Base-by-base conservation (phyloP, 2,888 invertebrate genomes). In the Caenorhabditis plicata region DNA sequence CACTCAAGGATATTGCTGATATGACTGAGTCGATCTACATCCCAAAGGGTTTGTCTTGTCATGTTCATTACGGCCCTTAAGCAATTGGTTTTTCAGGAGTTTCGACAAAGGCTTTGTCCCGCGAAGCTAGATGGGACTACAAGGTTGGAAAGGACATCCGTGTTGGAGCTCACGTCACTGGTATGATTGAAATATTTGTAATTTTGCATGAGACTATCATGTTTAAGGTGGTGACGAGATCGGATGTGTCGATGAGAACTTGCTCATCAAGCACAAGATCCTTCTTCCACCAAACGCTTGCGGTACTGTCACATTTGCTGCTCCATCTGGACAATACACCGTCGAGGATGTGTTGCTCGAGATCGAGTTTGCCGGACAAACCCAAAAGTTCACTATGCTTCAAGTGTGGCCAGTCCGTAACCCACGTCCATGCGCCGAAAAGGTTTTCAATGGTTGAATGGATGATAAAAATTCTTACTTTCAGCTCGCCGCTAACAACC, bases 351-450 rank as follows among this genome's bases (percentile, higher is more conserved):
- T 90, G n/a, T 88, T 99, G 49, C 85, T 99, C 81, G 96, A 98
- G 85, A 92, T 93, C 1, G 98, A 99, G 84, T 99, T 98, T 85
- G 94, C 96, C 83, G 95, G 95, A 17, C 91, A 94, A 83, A 88
- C 88, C 81, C 88, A 89, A 57, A 88, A 91, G 82, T 93, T 88
- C 85, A 89, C 88, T 63, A 98, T 99, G 96, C 86, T 98, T 85
- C 98, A 99, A 86, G 64, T 69, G 66, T 99, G 98, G 98, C 98
- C 98, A 7, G 98, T 99, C 75, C 89, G 98, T 82, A 92, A 93
- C 83, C 92, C 95, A 58, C 87, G 98, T 69, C 98, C 98, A 32
- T 89, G 89, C 58, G 90, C 93, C 17, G 98, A 99, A 85, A 99
- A 99, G 52, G 48, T 53, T 15, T 3, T 23, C 26, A 29, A 17